Base-by-base conservation (phyloP, 2,797 vertebrate species). In the Acrocephalus scirpaceus region DNA sequence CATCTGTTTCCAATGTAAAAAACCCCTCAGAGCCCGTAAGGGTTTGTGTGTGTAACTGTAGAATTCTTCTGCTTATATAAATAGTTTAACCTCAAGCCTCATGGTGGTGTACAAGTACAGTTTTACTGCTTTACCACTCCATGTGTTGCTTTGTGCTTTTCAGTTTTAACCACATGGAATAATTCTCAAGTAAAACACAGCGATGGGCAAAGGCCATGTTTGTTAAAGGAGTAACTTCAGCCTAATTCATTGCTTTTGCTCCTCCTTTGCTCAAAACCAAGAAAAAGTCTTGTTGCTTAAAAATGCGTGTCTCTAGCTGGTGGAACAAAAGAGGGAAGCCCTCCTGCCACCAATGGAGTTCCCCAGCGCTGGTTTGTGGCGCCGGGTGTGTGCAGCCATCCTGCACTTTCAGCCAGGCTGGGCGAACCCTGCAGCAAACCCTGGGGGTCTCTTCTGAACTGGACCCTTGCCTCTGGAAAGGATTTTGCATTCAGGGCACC, bases 41-140 rank as follows among this genome's bases (percentile, higher is more conserved):
- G 54, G 34, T 81, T 45, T 85, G 48, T 47, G 80, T 72, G 62
- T 94, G 54, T 44, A 42, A 75, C 38, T 88, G 75, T 61, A 69
- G 71, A 78, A 19, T 57, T 62, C 48, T 32, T 45, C 48, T 29
- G 10, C 53, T 91, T 40, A 14, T 71, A 92, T 45, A 87, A 92
- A 93, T 91, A 95, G 86, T 96, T 95, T 89, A 96, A 88, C 90
- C 90, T 95, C 88, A 83, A 80, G 93, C 95, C 96, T 97, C 95
- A 73, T 60, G 96, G 96, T 95, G 96, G 96, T 95, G 96, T 97
- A 2, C 94, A 47, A 97, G 96, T 7, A 95, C 96, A 97, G 30
- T 86, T 90, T 96, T 96, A 74, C 73, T 87, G 73, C 88, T 87
- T 36, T 42, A 1, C 45, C 44, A 32, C 8, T 40, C 36, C 67